phyloP scores from a whole-genome alignment of 2,113 vertebrate species.

The Symphodus melops region DNA sequence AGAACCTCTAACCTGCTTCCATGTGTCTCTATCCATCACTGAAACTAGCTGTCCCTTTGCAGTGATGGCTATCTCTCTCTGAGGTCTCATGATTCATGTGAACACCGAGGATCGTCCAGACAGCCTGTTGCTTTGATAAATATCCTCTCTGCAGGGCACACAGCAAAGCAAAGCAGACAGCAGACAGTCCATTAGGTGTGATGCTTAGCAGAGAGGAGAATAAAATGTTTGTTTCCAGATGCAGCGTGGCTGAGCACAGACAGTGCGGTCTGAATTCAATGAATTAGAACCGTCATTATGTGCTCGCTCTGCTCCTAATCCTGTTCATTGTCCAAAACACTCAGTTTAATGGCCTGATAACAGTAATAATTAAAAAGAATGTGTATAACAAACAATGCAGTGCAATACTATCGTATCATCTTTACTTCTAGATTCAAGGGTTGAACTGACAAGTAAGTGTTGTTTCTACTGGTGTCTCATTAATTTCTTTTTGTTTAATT shows the following conservation, averaged over 20 bases:
- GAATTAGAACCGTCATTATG: too few species aligned
- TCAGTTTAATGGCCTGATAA: too few species aligned
- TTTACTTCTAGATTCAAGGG: too few species aligned
- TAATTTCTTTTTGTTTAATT: too few species aligned
- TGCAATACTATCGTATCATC: too few species aligned
- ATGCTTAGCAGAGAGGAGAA: conserved; percentile 14
- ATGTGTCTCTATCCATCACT: not conserved
- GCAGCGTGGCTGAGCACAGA: not conserved
- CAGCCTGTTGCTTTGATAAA: conserved; percentile 5
- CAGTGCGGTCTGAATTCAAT: not conserved
- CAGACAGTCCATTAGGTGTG: conserved; percentile 28
- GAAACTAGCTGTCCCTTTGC: not conserved
- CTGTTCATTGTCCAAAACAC: too few species aligned
- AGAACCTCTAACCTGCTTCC: not conserved
- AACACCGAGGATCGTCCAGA: not conserved
- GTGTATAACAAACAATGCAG: too few species aligned
- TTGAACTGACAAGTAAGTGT: too few species aligned
- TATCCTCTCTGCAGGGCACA: not conserved
- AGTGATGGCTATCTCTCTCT: not conserved
- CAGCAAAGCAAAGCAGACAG: not conserved
- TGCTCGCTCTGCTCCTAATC: too few species aligned
- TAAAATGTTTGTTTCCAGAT: conserved; percentile 20
- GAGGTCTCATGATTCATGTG: not conserved
- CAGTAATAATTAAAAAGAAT: too few species aligned
- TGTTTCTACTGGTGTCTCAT: too few species aligned